A percentile compares a stretch with the other conserved stretches of the same genome.
Evolutionary conservation across 2,113 vertebrate species (phyloP).

Genomic region (Leucosticte australis): DNA sequence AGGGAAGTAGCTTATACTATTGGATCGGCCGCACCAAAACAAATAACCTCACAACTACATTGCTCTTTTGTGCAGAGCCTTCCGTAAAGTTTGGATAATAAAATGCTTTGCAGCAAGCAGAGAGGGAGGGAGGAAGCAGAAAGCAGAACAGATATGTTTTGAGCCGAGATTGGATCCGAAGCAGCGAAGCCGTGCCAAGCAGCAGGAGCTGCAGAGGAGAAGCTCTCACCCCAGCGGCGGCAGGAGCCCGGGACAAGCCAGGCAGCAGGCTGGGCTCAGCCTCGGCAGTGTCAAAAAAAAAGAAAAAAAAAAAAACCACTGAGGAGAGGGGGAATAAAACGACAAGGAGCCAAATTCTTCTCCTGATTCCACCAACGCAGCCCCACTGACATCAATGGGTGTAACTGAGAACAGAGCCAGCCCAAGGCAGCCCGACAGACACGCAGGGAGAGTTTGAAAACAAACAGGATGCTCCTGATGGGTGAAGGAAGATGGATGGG

Average conservation of each 20-base stretch:
- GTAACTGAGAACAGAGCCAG: slow-evolving; percentile 59
- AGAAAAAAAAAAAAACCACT: background rate
- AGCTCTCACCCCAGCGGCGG: slow-evolving; percentile 50
- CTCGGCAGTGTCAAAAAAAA: background rate
- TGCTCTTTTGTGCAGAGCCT: slow-evolving; percentile 16
- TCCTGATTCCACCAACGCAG: slow-evolving; percentile 62
- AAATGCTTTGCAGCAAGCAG: slow-evolving; percentile 39
- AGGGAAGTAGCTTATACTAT: slow-evolving; percentile 58
- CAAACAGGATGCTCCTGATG: slow-evolving; percentile 54
- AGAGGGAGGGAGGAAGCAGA: slow-evolving; percentile 57
- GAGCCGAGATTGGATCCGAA: slow-evolving; percentile 49
- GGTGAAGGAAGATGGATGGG: slow-evolving; percentile 28
- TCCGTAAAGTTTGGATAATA: slow-evolving; percentile 63
- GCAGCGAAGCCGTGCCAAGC: slow-evolving; percentile 29
- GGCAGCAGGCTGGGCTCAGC: background rate
- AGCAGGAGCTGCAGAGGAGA: slow-evolving; percentile 58
- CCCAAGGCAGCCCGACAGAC: slow-evolving; percentile 25
- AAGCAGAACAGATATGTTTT: slow-evolving; percentile 67
- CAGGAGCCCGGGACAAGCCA: slow-evolving; percentile 13
- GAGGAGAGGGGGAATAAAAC: background rate
- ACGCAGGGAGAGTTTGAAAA: slow-evolving; percentile 26
- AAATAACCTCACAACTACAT: slow-evolving; percentile 63
- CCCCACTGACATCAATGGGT: slow-evolving; percentile 70
- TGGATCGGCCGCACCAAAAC: slow-evolving; percentile 40
- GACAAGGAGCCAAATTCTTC: slow-evolving; percentile 24